Evolutionary conservation across 2,797 vertebrate genomes (phyloP), one percentile per base, ranked within the genome.

Genomic region (Halcyon smyrnensis): DNA sequence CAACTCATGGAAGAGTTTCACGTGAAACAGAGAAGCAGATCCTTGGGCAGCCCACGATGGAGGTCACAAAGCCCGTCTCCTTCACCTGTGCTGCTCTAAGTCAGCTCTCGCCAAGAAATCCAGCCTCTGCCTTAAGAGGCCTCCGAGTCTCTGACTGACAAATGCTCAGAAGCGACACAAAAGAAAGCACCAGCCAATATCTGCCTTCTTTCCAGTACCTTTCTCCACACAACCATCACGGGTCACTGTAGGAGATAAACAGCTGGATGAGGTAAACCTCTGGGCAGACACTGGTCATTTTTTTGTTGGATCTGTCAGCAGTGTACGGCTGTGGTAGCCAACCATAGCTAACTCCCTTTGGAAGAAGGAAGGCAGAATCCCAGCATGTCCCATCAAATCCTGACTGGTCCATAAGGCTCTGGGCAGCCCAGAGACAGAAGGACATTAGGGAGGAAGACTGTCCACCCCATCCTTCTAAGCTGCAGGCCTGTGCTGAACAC

Each of bases 351-450:
- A 45, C 8, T 32, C 16, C 80, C 45, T 67, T 11, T 59, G 39
- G 12, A 56, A 25, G 82, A 89, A 76, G 6, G 21, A 57, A 86
- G 65, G 14, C 53, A 76, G 16, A 92, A 60, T 36, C 36, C 0
- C 0, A 86, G 74, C 3, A 24, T 2, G 6, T 45, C 36, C 14
- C 48, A 11, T 43, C 24, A 83, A 70, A 83, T 27, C 6, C 2
- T 39, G 30, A 10, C 30, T 45, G 63, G 12, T 64, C 8, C 11
- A 20, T 0, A 37, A 36, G 15, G 5, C 14, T 67, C 37, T 1
- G 1, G 43, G 34, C 15, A 91, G 48, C 53, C 20, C 37, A 74
- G 36, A 87, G 62, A 19, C 23, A 78, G 36, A 24, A 62, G 5
- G 7, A 23, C 12, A 8, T 8, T 8, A n/a, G 4, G 9, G 12